phyloP scores from a whole-genome alignment of 2,797 vertebrate species.

The Acrossocheilus fasciatus region DNA sequence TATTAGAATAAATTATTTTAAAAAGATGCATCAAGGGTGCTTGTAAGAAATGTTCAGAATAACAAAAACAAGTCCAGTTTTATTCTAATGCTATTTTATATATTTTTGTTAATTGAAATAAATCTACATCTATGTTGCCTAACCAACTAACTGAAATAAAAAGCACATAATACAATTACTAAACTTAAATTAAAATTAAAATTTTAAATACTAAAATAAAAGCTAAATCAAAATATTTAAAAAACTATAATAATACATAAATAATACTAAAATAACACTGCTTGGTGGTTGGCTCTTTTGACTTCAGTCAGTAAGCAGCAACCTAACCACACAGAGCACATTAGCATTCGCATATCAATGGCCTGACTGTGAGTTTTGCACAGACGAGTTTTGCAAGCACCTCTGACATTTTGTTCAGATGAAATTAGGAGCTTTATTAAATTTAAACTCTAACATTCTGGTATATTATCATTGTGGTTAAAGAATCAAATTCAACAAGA shows the following conservation, averaged over 20 bases:
- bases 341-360: background rate
- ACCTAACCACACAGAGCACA: background rate
- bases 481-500: background rate
- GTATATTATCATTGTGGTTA: background rate
- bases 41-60: background rate
- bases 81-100: background rate
- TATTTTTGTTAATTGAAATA: background rate
- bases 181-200: background rate
- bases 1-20: too few relatives aligned
- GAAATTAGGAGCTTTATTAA: background rate
- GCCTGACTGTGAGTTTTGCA: background rate
- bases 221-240: background rate
- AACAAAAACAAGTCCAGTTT: background rate
- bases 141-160: background rate
- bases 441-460: background rate
- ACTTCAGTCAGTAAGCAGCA: background rate
- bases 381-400: background rate
- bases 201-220: background rate
- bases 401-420: conserved; percentile 2
- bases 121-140: too few relatives aligned
- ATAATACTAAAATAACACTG: background rate
- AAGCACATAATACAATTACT: background rate
- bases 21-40: background rate
- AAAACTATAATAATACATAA: background rate
- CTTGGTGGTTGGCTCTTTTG: background rate